Evolutionary conservation across 2,113 vertebrate genomes (phyloP), one percentile per base, ranked within the genome.

Genomic region (Phoxinus phoxinus): DNA sequence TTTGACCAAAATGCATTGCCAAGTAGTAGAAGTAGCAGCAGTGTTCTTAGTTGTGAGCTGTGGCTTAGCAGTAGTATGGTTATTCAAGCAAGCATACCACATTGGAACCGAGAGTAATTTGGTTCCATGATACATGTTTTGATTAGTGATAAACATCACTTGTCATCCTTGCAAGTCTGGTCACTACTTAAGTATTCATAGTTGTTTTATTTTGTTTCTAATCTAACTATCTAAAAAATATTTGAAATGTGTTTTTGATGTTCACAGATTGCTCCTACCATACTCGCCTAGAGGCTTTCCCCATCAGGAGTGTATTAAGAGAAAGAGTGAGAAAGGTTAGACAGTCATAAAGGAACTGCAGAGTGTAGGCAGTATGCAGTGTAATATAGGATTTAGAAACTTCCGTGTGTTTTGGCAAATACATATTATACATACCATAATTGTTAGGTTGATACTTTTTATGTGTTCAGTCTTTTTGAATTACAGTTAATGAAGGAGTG

Each of bases 241-340:
- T 65, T 12, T 17, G 25, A 30, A 65, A 65, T 0, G 2, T 65
- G 63, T 65, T 65, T 65, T 65, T 65, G 25, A 63, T 63, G 63
- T 32, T 65, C 63, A 63, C 61, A 65, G 63, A 65, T 65, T 65
- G 63, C 27, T 65, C 63, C 63, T 65, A 65, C 27, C 63, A 65
- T 27, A 65, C 63, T 65, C 27, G 1, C 27, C 63, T 30, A 65
- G 27, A 65, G 63, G 27, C 13, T 65, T 65, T 65, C 63, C 63
- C 27, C 13, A 65, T 65, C 63, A 65, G 61, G 61, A 65, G 61
- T 17, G 27, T 65, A 8, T 0, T 32, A 65, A 65, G 27, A 65
- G 63, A 65, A 65, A 65, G 63, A 32, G 63, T 65, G 27, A 65
- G 27, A 65, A 65, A 65, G 27, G 63, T 65, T 65, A 65, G 63